Evolutionary conservation across 92 coral and sea anemone species (phyloP), one percentile per base, ranked within the genome.

Genomic region (Meandrina meandrites): DNA sequence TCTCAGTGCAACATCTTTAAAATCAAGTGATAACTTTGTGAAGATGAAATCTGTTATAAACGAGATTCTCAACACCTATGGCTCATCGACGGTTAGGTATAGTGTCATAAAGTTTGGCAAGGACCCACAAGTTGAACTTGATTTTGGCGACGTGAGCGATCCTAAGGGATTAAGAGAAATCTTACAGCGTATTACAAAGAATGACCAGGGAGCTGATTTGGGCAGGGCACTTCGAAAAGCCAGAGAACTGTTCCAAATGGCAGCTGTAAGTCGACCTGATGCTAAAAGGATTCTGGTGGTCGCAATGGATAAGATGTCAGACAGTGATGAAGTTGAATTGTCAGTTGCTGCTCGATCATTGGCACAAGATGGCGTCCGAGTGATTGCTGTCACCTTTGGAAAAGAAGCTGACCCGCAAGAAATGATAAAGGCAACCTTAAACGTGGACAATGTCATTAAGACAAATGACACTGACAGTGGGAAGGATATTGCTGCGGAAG

Each of bases 271-370:
- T 32, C 94, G 97, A 9, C 93, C 98, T n/a, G 71, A 90, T 47
- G 92, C 98, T 48, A 94, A 78, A 69, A 92, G 91, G 78, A 84
- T 94, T 1, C 75, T 96, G 84, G 95, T 96, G n/a, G 90, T 96
- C 48, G 85, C 94, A 34, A 92, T 92, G 73, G 98, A 96, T 81
- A 92, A 79, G 78, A 92, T 81, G 72, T 91, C 93, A 0, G 90
- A 88, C 47, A 87, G 91, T 73, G 94, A 91, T 22, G 84, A 86
- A 15, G 78, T 84, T 71, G 93, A 78, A 68, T 88, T 94, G 85
- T 70, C 37, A 35, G 88, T 79, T 64, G 92, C 90, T 30, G 91
- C 92, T 27, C 90, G 93, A 68, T 88, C 89, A 24, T 84, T 96
- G 30, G 87, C 75, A 78, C 80, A 83, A 76, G 84, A 88, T 57